Percentiles rank a stretch among this genome's conserved stretches.
These are phyloP conservation scores for Lepilemur ruficaudatus DNA, from an alignment of 2,797 vertebrate species.

Conservation along the genomic window DNA sequence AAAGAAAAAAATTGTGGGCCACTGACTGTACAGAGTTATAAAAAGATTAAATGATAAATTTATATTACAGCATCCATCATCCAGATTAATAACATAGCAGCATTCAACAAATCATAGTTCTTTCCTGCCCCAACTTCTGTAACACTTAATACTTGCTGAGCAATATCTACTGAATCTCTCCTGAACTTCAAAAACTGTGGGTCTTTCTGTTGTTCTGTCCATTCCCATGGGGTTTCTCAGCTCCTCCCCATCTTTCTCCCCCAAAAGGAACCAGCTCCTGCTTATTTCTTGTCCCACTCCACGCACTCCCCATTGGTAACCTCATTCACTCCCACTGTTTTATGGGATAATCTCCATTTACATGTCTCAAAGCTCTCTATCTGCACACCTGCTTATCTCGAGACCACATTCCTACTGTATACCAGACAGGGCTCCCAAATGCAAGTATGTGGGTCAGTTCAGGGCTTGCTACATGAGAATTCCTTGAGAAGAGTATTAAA, in stretches of 20 bases:
- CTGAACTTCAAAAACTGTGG: neutral
- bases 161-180: neutral
- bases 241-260: neutral
- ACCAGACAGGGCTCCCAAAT: neutral
- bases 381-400: neutral
- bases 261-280: neutral
- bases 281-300: neutral
- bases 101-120: neutral
- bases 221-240: neutral
- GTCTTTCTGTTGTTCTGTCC: neutral
- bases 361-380: neutral
- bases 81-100: too few relatives aligned
- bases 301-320: accelerated
- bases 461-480: neutral
- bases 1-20: neutral
- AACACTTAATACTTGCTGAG: neutral
- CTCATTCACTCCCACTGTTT: neutral
- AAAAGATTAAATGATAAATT: neutral
- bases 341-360: neutral
- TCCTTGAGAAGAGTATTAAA: neutral
- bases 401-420: neutral
- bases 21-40: neutral
- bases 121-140: neutral
- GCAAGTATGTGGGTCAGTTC: neutral
- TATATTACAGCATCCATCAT: neutral